Evolutionary conservation across 2,797 vertebrate genomes (phyloP).

Genomic region (Tamandua tetradactyla): DNA sequence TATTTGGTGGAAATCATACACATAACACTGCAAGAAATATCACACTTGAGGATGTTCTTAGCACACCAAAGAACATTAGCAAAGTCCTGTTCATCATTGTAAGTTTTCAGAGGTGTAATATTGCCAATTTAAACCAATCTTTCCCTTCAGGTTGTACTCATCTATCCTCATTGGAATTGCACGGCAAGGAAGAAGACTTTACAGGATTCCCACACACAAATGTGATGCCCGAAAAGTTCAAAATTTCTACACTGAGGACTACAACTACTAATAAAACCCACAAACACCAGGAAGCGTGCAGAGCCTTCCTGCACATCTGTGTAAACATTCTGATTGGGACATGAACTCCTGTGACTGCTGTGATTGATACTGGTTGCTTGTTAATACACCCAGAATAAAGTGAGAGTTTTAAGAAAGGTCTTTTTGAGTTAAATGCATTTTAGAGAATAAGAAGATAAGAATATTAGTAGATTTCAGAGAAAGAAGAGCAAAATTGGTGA

Average conservation of each 20-base stretch:
- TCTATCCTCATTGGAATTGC: constrained; percentile 8
- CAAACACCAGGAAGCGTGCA: background rate
- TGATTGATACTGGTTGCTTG: background rate
- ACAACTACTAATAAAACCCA: background rate
- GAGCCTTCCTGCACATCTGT: background rate
- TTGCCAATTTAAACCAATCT: background rate
- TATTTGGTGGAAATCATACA: background rate
- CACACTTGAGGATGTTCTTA: background rate
- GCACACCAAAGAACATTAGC: background rate
- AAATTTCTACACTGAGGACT: background rate
- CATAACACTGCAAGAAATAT: background rate
- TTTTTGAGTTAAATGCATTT: background rate
- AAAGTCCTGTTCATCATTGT: background rate
- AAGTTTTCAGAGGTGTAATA: background rate
- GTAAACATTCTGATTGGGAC: background rate
- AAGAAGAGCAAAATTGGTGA: background rate
- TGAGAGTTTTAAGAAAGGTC: background rate
- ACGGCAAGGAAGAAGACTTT: background rate
- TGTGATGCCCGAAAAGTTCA: background rate
- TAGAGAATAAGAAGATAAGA: background rate
- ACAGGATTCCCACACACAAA: background rate
- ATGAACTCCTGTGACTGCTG: background rate
- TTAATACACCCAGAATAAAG: background rate
- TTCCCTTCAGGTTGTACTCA: background rate
- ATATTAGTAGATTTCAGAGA: constrained; percentile 3